These are phyloP conservation scores for Larimichthys crocea DNA, from an alignment of 2,113 vertebrate genomes.

Conservation along the genomic window DNA sequence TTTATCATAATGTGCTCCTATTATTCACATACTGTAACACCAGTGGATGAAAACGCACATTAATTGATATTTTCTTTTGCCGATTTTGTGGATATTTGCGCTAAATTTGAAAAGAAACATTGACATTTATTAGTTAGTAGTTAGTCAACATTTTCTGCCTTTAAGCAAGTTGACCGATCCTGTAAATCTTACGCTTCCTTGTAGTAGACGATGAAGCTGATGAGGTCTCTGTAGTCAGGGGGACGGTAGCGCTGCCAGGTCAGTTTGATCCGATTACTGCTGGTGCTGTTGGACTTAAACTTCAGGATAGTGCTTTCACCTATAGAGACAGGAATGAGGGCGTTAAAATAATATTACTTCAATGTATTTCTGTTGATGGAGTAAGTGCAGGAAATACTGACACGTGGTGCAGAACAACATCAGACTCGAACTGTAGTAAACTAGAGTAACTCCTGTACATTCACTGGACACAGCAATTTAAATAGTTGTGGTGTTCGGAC, in stretches of 20 bases:
- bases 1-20: not conserved
- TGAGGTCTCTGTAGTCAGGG: constrained; percentile 93
- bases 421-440: constrained; percentile 29
- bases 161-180: not conserved
- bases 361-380: not conserved
- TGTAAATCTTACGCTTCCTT: constrained; percentile 94
- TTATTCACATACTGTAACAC: not conserved
- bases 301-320: constrained; percentile 92
- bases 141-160: not conserved
- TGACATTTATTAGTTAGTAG: too few species aligned
- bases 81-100: not conserved
- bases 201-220: constrained; percentile 98
- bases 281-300: constrained; percentile 92
- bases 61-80: not conserved
- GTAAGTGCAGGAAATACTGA: constrained; percentile 23
- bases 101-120: not conserved
- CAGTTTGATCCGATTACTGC: constrained; percentile 91
- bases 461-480: constrained; percentile 26
- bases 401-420: constrained; percentile 22
- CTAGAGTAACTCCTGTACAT: constrained; percentile 22
- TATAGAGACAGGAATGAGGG: constrained; percentile 33
- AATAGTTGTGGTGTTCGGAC: constrained; percentile 38
- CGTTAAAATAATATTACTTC: not conserved
- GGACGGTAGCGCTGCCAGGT: constrained; percentile 95
- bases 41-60: not conserved